A percentile compares a stretch with the other conserved stretches of the same genome.
phyloP scores from a whole-genome alignment of 2,888 invertebrate species.

The Aleiodes leptofemur region DNA sequence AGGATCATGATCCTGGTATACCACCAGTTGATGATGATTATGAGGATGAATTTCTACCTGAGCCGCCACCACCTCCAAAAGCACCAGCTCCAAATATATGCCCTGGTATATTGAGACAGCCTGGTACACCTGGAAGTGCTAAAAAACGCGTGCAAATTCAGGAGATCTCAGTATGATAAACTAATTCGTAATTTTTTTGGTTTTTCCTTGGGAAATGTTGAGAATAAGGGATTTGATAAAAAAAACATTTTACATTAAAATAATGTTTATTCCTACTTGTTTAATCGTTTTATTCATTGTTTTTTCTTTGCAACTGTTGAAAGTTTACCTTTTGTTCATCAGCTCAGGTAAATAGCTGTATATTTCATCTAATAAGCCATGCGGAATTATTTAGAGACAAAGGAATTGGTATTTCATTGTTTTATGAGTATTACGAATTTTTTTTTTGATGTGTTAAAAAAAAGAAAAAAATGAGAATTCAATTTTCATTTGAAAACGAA shows the following conservation, averaged over 20 bases:
- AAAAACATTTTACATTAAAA: slow-evolving; percentile 20
- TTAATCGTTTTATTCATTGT: background rate
- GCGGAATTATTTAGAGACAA: slow-evolving; percentile 45
- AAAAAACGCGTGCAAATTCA: slow-evolving; percentile 95
- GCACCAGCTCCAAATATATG: slow-evolving; percentile 75
- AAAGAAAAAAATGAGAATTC: background rate
- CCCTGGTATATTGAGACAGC: slow-evolving; percentile 81
- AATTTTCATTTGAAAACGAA: background rate
- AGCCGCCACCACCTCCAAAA: slow-evolving; percentile 79
- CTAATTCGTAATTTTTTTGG: slow-evolving; percentile 50
- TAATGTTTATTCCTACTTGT: background rate
- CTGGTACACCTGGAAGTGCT: slow-evolving; percentile 85
- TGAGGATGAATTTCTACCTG: slow-evolving; percentile 80
- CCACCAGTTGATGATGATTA: slow-evolving; percentile 74
- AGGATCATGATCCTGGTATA: slow-evolving; percentile 75
- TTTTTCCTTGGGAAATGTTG: background rate
- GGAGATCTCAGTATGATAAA: slow-evolving; percentile 93
- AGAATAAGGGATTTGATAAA: slow-evolving; percentile 41
- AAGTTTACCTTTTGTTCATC: slow-evolving; percentile 7
- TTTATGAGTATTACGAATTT: slow-evolving; percentile 4
- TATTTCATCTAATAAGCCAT: slow-evolving; percentile 39
- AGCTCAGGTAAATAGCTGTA: slow-evolving; percentile 31
- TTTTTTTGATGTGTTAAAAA: background rate
- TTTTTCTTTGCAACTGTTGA: background rate
- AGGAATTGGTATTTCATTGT: slow-evolving; percentile 44